Percentiles rank a stretch among this genome's conserved stretches.
Conservation (phyloP, 2,113 vertebrate genomes). For the Opisthocomus hoazin region DNA sequence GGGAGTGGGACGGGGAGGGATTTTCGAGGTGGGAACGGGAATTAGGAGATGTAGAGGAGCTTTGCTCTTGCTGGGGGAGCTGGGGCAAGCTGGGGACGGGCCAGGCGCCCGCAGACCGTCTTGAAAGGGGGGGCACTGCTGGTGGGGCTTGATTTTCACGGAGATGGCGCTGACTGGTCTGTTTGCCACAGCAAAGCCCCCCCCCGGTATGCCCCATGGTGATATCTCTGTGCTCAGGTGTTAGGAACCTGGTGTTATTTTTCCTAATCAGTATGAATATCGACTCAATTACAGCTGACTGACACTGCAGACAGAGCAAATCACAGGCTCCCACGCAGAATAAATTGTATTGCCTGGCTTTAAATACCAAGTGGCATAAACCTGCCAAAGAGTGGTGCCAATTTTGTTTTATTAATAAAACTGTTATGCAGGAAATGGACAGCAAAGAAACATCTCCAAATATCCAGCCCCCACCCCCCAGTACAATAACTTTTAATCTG, state of each 20-base stretch:
- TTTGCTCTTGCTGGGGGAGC: neutral
- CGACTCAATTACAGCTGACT: slow-evolving; percentile 1
- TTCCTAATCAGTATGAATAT: neutral
- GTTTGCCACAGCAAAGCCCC: neutral
- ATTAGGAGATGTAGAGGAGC: rapidly evolving
- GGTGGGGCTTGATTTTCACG: rapidly evolving
- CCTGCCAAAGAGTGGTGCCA: neutral
- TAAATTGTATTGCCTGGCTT: neutral
- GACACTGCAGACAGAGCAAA: neutral
- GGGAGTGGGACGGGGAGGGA: neutral
- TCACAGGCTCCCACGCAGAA: neutral
- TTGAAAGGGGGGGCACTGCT: neutral
- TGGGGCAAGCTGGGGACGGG: neutral
- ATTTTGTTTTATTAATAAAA: slow-evolving; percentile 29
- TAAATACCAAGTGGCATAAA: slow-evolving; percentile 15
- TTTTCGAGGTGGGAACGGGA: rapidly evolving
- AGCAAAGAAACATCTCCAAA: neutral
- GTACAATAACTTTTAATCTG: neutral
- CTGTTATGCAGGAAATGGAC: neutral
- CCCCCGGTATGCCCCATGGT: neutral
- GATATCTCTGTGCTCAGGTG: neutral
- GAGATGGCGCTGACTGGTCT: neutral
- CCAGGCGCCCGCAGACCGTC: neutral
- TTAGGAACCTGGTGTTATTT: neutral
- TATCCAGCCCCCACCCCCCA: neutral